A percentile compares a stretch with the other conserved stretches of the same genome.
Evolutionary conservation across 2,888 invertebrate genomes (phyloP).

Genomic region (Diloba caeruleocephala): DNA sequence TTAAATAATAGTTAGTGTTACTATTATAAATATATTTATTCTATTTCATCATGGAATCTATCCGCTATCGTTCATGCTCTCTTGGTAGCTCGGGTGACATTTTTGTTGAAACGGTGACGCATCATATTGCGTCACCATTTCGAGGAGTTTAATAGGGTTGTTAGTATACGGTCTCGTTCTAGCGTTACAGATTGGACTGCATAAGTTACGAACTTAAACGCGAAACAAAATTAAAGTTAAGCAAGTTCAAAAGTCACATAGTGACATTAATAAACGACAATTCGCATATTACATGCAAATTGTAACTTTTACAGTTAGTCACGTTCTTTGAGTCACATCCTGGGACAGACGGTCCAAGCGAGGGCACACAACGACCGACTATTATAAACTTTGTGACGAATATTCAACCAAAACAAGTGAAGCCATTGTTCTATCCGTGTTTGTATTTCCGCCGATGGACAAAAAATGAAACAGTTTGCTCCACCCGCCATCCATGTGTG

Average conservation of each 20-base stretch:
- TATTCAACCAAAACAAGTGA: conserved; percentile 70
- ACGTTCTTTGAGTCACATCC: conserved; percentile 78
- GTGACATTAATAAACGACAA: conserved; percentile 40
- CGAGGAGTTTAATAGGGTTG: no score
- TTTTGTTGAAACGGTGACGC: conserved; percentile 62
- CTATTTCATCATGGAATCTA: conserved; percentile 40
- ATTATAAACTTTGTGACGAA: conserved; percentile 67
- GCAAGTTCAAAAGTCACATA: conserved; percentile 1
- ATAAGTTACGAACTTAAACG: conserved; percentile 34
- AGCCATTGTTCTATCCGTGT: conserved; percentile 75
- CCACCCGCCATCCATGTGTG: conserved; percentile 29
- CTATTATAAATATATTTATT: not conserved
- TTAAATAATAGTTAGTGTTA: no score
- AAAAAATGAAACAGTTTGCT: conserved; percentile 65
- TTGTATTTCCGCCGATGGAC: conserved; percentile 74
- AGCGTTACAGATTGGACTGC: not conserved
- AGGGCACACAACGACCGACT: conserved; percentile 59
- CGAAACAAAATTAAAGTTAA: not conserved
- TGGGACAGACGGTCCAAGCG: conserved; percentile 55
- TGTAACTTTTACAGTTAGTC: conserved; percentile 59
- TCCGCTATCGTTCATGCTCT: conserved; percentile 55
- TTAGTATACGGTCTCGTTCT: conserved; percentile 12
- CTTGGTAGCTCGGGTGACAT: conserved; percentile 77
- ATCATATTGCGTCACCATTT: no score
- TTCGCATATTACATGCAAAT: conserved; percentile 54